Conservation (phyloP, 2,113 vertebrate species). For the Pedetes capensis region DNA sequence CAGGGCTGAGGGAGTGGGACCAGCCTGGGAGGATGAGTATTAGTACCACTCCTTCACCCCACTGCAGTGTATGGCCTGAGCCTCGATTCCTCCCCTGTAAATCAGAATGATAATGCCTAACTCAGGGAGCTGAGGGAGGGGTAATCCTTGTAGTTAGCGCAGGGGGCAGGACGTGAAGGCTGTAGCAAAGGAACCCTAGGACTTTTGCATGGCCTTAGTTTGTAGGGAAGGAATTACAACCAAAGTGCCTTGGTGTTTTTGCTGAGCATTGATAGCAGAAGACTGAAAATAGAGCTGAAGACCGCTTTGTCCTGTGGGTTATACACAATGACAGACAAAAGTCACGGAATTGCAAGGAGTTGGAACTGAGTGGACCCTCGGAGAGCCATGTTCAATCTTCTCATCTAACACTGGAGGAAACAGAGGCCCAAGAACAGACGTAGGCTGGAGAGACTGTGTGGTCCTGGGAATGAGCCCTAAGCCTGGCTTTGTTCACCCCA, state of each 20-base stretch:
- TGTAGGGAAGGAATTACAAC: background rate
- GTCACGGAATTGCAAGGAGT: background rate
- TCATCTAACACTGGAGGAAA: background rate
- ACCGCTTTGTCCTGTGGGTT: background rate
- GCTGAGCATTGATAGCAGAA: background rate
- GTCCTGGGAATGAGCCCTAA: background rate
- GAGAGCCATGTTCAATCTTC: background rate
- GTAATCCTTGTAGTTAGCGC: background rate
- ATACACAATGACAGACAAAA: background rate
- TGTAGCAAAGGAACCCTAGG: background rate
- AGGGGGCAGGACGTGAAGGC: background rate
- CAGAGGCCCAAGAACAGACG: background rate
- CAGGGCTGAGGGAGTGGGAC: background rate
- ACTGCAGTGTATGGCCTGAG: background rate
- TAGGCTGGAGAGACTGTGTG: background rate
- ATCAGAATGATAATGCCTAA: background rate
- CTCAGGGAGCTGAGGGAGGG: background rate
- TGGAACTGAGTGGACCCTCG: background rate
- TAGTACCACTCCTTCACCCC: no score
- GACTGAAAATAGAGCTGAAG: background rate
- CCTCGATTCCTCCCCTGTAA: background rate
- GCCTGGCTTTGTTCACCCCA: background rate
- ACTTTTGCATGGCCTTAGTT: background rate
- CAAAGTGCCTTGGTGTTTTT: background rate
- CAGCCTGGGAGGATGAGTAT: background rate